Base-by-base conservation (phyloP, 2,888 invertebrate genomes). In the Drosophila anomelani region DNA sequence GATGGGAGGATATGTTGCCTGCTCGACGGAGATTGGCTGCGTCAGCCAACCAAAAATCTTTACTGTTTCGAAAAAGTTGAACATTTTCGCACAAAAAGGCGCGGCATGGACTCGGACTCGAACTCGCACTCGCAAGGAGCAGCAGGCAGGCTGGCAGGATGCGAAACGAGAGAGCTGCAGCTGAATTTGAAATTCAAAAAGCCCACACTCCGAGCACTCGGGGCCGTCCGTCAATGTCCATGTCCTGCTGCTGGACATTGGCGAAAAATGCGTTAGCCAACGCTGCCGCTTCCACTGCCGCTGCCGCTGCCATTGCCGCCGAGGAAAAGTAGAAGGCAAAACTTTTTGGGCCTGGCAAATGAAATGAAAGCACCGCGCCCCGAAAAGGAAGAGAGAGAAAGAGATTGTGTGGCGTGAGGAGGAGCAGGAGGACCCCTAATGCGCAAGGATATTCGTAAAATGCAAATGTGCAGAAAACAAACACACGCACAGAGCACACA, bases 381-480 rank as follows among this genome's bases (percentile, higher is more conserved):
- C 61, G 38, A 59, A 46, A 41, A 47, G 20, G 43, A 15, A 47
- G 70, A 70, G 72, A 61, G 76, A 62, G 81, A 73, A n/a, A 41
- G 9, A n/a, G 75, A 44, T 46, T 58, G 46, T n/a, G 47, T 26
- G 56, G 38, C 15, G 39, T 17, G 44, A 12, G 69, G 29, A 67
- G 63, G 53, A 70, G 63, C 67, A 77, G 83, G 85, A 79, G 85
- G 77, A 80, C 87, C 88, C 87, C 88, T 89, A 89, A 89, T 90
- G 89, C 88, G 85, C 89, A 88, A 89, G 90, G 87, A 90, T 89
- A 89, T 89, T 87, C 89, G 90, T 82, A 87, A 88, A 89, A 89
- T 89, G 89, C 87, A 90, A 89, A 89, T 88, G 87, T 82, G 82
- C 82, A 83, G 80, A 88, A 86, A 85, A 78, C 84, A 84, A 82